A percentile compares a stretch with the other conserved stretches of the same genome.
phyloP scores from a whole-genome alignment of 1,140 invertebrate genomes.

The Anthonomus grandis region DNA sequence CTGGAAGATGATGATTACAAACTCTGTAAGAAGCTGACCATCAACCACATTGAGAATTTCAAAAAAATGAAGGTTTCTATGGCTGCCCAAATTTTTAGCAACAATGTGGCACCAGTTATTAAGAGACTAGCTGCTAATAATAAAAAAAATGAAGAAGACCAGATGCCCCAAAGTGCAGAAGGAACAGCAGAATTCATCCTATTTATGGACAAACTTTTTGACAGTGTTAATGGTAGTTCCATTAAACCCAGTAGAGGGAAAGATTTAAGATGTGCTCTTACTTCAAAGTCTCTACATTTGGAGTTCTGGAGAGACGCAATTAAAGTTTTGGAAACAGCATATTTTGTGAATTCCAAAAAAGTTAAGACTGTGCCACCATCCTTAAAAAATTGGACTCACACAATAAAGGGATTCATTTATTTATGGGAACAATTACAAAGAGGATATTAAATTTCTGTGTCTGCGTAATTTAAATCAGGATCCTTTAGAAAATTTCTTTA shows the following conservation, averaged over 20 bases:
- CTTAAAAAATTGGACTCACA: slow-evolving; percentile 19
- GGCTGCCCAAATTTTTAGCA: slow-evolving; percentile 16
- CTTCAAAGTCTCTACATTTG: no score
- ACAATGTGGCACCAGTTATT: slow-evolving; percentile 16
- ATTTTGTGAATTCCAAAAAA: no score
- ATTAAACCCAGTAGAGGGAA: no score
- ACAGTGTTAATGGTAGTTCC: no score
- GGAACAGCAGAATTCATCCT: no score
- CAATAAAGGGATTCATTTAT: slow-evolving; percentile 7
- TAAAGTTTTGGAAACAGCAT: no score
- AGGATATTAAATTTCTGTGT: slow-evolving; percentile 15
- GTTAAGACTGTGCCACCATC: slow-evolving; percentile 14
- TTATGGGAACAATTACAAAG: slow-evolving; percentile 11
- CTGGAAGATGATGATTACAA: slow-evolving; percentile 7
- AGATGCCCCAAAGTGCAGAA: no score
- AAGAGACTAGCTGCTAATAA: no score
- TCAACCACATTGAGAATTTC: slow-evolving; percentile 6
- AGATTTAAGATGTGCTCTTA: no score
- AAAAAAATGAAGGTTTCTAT: slow-evolving; percentile 18
- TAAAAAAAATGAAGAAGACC: no score
- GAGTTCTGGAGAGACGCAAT: no score
- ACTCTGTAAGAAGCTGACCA: slow-evolving; percentile 12
- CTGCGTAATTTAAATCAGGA: slow-evolving; percentile 24
- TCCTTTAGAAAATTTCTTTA: slow-evolving; percentile 27
- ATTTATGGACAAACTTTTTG: no score